phyloP scores from a whole-genome alignment of 2,888 invertebrate genomes.

The Caenorhabditis angaria region DNA sequence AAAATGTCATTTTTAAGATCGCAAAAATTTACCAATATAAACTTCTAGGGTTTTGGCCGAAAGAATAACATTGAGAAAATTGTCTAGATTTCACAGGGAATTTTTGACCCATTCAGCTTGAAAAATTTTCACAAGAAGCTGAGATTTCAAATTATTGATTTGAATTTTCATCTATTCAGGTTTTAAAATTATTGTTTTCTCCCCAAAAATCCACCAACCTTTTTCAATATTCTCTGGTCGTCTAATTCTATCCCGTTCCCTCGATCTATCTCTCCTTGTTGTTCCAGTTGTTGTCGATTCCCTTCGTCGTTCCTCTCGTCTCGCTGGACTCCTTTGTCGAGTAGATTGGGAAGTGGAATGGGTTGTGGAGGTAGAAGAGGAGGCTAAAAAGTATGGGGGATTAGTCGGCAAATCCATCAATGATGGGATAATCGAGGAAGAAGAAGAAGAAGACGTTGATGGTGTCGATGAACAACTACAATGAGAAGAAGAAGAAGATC shows the following conservation, averaged over 20 bases:
- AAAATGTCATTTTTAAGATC: too few species aligned
- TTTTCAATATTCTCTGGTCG: not conserved
- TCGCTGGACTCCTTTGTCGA: not conserved
- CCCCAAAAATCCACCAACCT: not conserved
- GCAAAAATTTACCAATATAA: too few species aligned
- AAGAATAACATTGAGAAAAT: too few species aligned
- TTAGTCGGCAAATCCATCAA: slow-evolving; percentile 40
- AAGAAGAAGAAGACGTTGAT: slow-evolving; percentile 12
- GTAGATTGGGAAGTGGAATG: not conserved
- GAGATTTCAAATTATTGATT: too few species aligned
- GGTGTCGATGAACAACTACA: slow-evolving; percentile 19
- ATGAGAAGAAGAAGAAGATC: too few species aligned
- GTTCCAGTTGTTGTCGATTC: not conserved
- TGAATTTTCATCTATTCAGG: too few species aligned
- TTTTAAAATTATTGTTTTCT: not conserved
- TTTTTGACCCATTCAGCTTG: too few species aligned
- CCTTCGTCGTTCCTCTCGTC: slow-evolving; percentile 3
- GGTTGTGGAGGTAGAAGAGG: not conserved
- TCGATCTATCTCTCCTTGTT: slow-evolving; percentile 14
- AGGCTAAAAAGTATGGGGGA: slow-evolving; percentile 36
- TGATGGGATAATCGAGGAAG: slow-evolving; percentile 20
- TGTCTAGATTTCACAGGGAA: too few species aligned
- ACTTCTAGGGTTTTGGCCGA: too few species aligned
- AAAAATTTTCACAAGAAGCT: too few species aligned
- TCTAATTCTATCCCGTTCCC: slow-evolving; percentile 3